Evolutionary conservation across 2,797 vertebrate species (phyloP).

Genomic region (Echiichthys vipera): DNA sequence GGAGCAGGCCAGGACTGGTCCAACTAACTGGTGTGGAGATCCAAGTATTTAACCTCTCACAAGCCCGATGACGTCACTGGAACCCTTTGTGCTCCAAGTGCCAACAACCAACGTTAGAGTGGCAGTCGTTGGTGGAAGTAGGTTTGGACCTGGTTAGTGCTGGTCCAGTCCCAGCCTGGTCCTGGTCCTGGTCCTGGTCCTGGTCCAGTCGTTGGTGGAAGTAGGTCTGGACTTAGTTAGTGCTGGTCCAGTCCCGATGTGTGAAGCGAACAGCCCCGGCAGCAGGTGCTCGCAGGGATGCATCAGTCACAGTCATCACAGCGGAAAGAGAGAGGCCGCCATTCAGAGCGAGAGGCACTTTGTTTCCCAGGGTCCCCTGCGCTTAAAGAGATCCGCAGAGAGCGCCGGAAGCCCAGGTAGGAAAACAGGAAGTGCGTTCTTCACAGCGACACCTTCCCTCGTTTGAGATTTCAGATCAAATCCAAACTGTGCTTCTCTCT

Average conservation of each 20-base stretch:
- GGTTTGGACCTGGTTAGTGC: too few relatives aligned
- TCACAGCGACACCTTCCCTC: background rate
- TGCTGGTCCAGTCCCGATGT: constrained; percentile 80
- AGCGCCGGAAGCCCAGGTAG: constrained; percentile 42
- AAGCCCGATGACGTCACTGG: too few relatives aligned
- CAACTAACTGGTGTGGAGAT: too few relatives aligned
- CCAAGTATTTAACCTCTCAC: too few relatives aligned
- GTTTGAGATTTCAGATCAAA: background rate
- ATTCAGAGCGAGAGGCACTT: constrained; percentile 69
- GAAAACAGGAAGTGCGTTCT: background rate
- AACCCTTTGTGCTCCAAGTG: too few relatives aligned
- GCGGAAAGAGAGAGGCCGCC: constrained; percentile 60
- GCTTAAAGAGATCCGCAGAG: constrained; percentile 57
- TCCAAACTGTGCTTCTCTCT: background rate
- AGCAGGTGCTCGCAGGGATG: constrained; percentile 78
- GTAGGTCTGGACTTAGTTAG: too few relatives aligned
- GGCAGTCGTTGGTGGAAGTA: too few relatives aligned
- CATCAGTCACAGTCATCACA: background rate
- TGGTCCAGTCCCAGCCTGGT: too few relatives aligned
- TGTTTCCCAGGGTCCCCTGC: constrained; percentile 84
- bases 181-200: too few relatives aligned
- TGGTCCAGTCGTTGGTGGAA: too few relatives aligned
- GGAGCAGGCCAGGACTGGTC: too few relatives aligned
- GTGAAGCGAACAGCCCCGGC: constrained; percentile 58
- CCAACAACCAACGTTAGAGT: too few relatives aligned